Conservation (phyloP, 1,140 invertebrate species). For the Drosophila erecta region DNA sequence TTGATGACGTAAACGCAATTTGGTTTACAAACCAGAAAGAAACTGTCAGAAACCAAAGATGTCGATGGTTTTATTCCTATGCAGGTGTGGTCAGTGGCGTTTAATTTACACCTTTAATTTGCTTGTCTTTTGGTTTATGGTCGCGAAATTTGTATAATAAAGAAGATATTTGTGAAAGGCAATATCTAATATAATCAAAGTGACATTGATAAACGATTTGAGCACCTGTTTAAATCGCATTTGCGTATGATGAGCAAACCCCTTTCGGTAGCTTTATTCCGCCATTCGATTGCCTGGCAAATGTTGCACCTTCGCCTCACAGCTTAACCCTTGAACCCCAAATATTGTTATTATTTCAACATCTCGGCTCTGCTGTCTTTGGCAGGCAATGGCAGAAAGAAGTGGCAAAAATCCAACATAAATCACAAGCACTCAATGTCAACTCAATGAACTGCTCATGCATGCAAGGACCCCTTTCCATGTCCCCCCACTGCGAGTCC, state of each 20-base stretch:
- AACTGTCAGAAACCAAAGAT: constrained; percentile 11
- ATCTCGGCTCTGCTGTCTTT: constrained; percentile 3
- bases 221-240: background rate
- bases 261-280: background rate
- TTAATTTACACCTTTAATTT: background rate
- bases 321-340: constrained; percentile 8
- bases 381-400: constrained; percentile 29
- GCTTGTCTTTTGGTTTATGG: too few relatives aligned
- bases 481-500: background rate
- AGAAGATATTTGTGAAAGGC: too few relatives aligned
- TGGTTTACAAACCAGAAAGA: constrained; percentile 32
- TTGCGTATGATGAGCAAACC: background rate
- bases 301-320: constrained; percentile 40
- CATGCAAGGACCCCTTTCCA: constrained; percentile 36
- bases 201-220: constrained; percentile 2
- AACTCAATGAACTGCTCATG: constrained; percentile 79
- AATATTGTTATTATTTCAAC: background rate
- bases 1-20: constrained; percentile 54
- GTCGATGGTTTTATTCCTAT: constrained; percentile 11
- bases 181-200: background rate
- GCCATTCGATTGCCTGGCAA: background rate
- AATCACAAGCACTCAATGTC: constrained; percentile 82
- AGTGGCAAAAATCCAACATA: constrained; percentile 61
- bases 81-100: constrained; percentile 2
- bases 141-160: too few relatives aligned